Percentiles rank a stretch among this genome's conserved stretches.
phyloP scores from a whole-genome alignment of 1,140 invertebrate species.

The Drosophila sturtevanti region DNA sequence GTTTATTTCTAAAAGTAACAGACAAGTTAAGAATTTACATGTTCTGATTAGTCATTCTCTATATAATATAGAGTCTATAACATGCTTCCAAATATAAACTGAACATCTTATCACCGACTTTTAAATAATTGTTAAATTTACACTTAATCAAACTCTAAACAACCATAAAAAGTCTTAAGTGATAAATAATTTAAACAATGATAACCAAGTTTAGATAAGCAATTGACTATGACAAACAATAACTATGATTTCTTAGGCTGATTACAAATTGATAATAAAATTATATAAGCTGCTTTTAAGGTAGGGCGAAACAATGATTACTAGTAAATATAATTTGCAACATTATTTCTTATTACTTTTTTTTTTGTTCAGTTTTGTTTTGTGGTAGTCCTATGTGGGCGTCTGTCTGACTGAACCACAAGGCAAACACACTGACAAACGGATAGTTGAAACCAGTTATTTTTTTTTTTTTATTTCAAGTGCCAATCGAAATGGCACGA shows the following conservation, averaged over 20 bases:
- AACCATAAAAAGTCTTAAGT: not conserved
- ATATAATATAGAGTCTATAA: not conserved
- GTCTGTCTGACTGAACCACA: conserved; percentile 39
- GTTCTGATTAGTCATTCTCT: not conserved
- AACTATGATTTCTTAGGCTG: not conserved
- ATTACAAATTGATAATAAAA: conserved; percentile 37
- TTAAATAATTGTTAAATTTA: not conserved
- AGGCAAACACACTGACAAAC: conserved; percentile 6
- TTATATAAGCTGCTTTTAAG: conserved; percentile 30
- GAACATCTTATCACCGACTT: not conserved
- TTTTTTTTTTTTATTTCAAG: conserved; percentile 48
- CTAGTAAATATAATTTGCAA: conserved; percentile 50
- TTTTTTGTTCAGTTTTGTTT: conserved; percentile 13
- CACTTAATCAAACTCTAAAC: not conserved
- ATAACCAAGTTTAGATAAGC: not conserved
- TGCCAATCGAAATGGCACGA: conserved; percentile 52
- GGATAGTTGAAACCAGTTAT: conserved; percentile 51
- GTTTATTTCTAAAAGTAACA: not conserved
- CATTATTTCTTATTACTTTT: conserved; percentile 39
- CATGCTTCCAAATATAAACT: not conserved
- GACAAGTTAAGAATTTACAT: not conserved
- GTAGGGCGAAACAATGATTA: conserved; percentile 44
- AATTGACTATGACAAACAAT: not conserved
- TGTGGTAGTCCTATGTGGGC: conserved; percentile 49
- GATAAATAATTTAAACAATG: not conserved